Conservation (phyloP, 2,113 vertebrate species). For the Mungos mungo region DNA sequence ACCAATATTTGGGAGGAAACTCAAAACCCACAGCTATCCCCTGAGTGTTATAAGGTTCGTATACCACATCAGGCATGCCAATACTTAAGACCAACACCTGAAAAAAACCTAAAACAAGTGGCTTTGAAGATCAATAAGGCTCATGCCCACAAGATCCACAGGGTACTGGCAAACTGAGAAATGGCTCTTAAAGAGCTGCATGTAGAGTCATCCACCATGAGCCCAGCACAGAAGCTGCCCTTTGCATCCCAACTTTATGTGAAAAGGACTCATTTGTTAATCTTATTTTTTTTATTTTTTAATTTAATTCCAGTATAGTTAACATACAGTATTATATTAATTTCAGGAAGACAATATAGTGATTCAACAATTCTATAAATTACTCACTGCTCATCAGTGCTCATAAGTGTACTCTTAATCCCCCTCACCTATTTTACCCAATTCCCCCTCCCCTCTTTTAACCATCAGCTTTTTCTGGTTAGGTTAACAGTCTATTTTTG, state of each 20-base stretch:
- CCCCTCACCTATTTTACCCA: background rate
- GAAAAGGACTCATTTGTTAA: background rate
- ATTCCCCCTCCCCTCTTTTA: background rate
- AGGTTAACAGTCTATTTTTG: background rate
- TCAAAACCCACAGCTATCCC: background rate
- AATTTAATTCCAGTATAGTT: background rate
- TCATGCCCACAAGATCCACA: background rate
- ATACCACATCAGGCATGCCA: background rate
- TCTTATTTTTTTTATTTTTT: background rate
- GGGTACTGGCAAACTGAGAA: background rate
- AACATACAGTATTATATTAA: background rate
- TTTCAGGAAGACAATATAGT: background rate
- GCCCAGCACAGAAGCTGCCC: background rate
- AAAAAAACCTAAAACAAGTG: background rate
- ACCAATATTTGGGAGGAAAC: background rate
- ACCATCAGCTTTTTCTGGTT: background rate
- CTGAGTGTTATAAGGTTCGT: background rate
- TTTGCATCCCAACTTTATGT: background rate
- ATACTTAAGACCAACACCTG: background rate
- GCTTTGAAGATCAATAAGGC: background rate
- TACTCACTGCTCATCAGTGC: background rate
- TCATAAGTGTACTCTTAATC: background rate
- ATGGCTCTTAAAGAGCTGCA: background rate
- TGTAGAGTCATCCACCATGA: background rate
- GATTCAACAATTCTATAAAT: background rate